Percentiles rank a stretch among this genome's conserved stretches.
Evolutionary conservation across 2,888 invertebrate species (phyloP).

Genomic region (Idaea biselata): DNA sequence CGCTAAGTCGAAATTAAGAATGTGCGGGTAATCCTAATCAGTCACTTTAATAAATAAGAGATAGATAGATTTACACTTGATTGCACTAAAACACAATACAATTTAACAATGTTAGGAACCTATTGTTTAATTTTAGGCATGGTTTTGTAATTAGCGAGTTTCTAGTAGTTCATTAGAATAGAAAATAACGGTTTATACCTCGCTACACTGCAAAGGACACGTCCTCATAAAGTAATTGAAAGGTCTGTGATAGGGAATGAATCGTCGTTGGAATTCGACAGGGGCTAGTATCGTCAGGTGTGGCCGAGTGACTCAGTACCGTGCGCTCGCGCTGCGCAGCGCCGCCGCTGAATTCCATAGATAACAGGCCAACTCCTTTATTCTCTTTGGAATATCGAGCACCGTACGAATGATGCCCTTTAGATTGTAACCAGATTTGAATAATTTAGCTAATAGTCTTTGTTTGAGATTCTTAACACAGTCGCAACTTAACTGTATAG

Average conservation of each 20-base stretch:
- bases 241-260: slow-evolving; percentile 31
- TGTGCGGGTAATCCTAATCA: too few relatives aligned
- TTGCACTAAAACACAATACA: too few relatives aligned
- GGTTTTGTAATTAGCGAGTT: too few relatives aligned
- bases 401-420: slow-evolving; percentile 61
- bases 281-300: slow-evolving; percentile 70
- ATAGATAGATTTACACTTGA: too few relatives aligned
- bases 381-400: slow-evolving; percentile 58
- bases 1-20: too few relatives aligned
- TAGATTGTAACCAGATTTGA: slow-evolving; percentile 56
- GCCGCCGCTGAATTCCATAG: slow-evolving; percentile 72
- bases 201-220: too few relatives aligned
- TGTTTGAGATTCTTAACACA: slow-evolving; percentile 17
- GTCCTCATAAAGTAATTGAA: slow-evolving; percentile 33
- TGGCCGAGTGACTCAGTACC: slow-evolving; percentile 66
- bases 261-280: slow-evolving; percentile 57
- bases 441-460: slow-evolving; percentile 45
- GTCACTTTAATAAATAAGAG: too few relatives aligned
- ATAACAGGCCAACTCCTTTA: slow-evolving; percentile 70
- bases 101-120: too few relatives aligned
- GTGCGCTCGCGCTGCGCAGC: slow-evolving; percentile 53
- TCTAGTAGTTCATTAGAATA: too few relatives aligned
- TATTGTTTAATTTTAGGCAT: too few relatives aligned
- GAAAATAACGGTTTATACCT: too few relatives aligned
- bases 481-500: slow-evolving; percentile 3